A percentile compares a stretch with the other conserved stretches of the same genome.
These are phyloP conservation scores for Pipistrellus nathusii DNA, from an alignment of 2,797 vertebrate genomes.

Conservation along the genomic window DNA sequence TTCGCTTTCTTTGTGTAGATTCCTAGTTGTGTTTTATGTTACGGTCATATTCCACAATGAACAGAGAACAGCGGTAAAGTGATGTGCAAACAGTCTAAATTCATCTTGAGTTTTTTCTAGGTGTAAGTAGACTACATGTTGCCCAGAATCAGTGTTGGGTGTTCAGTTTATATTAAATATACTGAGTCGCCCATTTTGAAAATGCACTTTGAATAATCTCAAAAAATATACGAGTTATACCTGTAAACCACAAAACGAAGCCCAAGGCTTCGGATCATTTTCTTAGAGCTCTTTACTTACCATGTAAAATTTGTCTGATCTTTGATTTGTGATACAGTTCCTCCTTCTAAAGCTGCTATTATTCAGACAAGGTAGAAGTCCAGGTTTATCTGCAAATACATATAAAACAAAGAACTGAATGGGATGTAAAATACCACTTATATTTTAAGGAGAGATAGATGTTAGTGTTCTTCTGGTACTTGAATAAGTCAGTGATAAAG, in stretches of 20 bases:
- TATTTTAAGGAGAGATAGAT: constrained; percentile 82
- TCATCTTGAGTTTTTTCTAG: constrained; percentile 87
- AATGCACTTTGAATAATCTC: constrained; percentile 90
- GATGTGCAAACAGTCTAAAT: constrained; percentile 85
- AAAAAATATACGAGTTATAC: constrained; percentile 80
- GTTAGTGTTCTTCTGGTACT: constrained; percentile 83
- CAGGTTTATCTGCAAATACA: constrained; percentile 81
- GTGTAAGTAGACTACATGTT: constrained; percentile 84
- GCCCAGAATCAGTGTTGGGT: constrained; percentile 86
- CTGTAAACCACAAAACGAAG: constrained; percentile 84
- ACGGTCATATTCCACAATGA: constrained; percentile 87
- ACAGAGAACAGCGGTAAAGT: constrained; percentile 86
- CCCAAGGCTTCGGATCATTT: constrained; percentile 84
- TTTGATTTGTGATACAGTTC: constrained; percentile 87
- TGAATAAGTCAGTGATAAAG: constrained; percentile 83
- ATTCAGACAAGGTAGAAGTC: constrained; percentile 87
- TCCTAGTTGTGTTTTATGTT: constrained; percentile 89
- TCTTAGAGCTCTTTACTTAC: constrained; percentile 86
- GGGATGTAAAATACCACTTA: constrained; percentile 76
- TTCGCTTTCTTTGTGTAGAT: constrained; percentile 89
- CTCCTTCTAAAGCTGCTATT: constrained; percentile 90
- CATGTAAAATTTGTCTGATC: constrained; percentile 85
- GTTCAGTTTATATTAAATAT: constrained; percentile 85
- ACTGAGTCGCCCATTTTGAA: constrained; percentile 87
- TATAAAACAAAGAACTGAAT: constrained; percentile 83